A percentile compares a stretch with the other conserved stretches of the same genome.
Evolutionary conservation across 2,888 invertebrate genomes (phyloP).

Genomic region (Aporophyla nigra): DNA sequence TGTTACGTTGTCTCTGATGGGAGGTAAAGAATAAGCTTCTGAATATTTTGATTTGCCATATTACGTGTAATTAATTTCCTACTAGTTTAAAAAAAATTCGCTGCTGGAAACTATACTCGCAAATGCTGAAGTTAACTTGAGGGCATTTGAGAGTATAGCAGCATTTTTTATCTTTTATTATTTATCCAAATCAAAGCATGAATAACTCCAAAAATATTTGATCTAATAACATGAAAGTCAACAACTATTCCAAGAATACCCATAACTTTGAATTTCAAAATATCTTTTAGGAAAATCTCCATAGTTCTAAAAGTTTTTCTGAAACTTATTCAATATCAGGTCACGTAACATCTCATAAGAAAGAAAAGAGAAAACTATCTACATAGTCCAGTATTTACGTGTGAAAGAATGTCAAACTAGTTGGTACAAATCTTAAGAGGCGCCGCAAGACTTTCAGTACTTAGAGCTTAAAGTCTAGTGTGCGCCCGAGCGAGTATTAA

Average conservation of each 20-base stretch:
- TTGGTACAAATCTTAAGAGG: constrained; percentile 57
- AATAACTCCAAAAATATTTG: neutral
- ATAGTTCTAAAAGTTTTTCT: constrained; percentile 10
- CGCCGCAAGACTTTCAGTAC: constrained; percentile 63
- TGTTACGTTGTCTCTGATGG: neutral
- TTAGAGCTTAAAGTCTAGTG: constrained; percentile 59
- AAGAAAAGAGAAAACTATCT: constrained; percentile 22
- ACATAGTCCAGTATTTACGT: constrained; percentile 46
- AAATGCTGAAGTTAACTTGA: neutral
- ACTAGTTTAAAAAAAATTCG: too few species aligned
- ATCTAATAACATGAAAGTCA: neutral
- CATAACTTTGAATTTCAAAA: constrained; percentile 13
- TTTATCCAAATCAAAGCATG: neutral
- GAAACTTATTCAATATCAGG: constrained; percentile 38
- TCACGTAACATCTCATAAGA: neutral
- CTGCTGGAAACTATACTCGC: neutral
- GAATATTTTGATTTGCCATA: neutral
- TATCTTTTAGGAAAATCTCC: neutral
- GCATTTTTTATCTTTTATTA: too few species aligned
- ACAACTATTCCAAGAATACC: neutral
- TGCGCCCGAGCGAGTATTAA: constrained; percentile 52
- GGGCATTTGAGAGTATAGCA: too few species aligned
- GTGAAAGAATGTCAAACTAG: constrained; percentile 67
- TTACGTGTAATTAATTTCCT: neutral
- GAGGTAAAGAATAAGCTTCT: neutral